Evolutionary conservation across 35 echinoderm and acorn worm species (phyloP).

Genomic region (Ophioderma brevispina): DNA sequence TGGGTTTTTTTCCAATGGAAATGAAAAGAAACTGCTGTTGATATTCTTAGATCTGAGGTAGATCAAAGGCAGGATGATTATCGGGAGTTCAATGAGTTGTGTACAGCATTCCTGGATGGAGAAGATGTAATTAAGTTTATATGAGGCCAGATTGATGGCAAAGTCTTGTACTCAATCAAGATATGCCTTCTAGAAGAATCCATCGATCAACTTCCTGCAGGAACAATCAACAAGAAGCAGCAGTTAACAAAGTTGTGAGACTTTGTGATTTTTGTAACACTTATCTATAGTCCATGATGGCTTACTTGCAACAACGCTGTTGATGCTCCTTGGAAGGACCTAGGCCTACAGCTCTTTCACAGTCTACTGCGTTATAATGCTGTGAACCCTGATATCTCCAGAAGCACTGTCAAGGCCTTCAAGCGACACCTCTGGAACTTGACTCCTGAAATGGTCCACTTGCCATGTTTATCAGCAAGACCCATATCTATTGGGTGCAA

Average conservation of each 20-base stretch:
- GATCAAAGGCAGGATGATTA: neutral
- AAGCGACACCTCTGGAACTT: neutral
- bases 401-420: neutral
- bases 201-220: neutral
- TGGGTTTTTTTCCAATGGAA: too few relatives aligned
- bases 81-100: neutral
- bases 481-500: too few relatives aligned
- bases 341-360: neutral
- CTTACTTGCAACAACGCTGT: neutral
- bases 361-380: neutral
- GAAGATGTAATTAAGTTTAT: neutral
- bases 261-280: neutral
- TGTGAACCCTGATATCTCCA: neutral
- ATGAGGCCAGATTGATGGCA: neutral
- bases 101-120: neutral
- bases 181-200: neutral
- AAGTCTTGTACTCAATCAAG: neutral
- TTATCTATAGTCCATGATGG: neutral
- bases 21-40: neutral
- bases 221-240: neutral
- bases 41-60: neutral
- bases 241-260: neutral
- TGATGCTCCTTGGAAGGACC: neutral
- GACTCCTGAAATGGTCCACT: neutral
- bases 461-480: neutral